Base-by-base conservation (phyloP, 1,140 invertebrate species). In the Camponotus floridanus region DNA sequence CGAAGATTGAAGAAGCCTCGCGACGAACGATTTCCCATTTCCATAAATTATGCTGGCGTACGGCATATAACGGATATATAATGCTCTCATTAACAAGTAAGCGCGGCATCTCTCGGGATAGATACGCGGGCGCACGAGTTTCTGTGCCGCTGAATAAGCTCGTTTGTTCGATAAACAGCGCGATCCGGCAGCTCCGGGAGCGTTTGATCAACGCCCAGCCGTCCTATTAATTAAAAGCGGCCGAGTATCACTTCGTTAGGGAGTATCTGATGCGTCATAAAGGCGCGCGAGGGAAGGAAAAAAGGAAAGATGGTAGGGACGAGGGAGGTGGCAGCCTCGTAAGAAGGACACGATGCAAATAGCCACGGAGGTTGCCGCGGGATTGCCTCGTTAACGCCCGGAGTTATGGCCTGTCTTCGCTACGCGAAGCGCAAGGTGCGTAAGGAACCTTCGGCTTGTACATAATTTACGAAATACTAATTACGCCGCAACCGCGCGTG, bases 221-320 rank as follows among this genome's bases (percentile, higher is more conserved):
- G 45, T 86, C 80, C 88, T 90, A 90, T 90, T 90, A 90, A 90
- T 90, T 90, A 90, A 90, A 90, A 85, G 86, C 76, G 78, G 67
- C 57, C 74, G 86, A 61, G 86, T 89, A 81, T 90, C 88, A 90
- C 86, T 90, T 90, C 80, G 88, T 90, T 90, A 90, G 86, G 48
- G 78, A 81, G 80, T 80, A 70, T 80, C 85, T 45, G 88, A 87
- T 79, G 79, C 88, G 79, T 89, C 88, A 87, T 89, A 87, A 85
- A 89, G 79, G 45, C 78, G 85, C 48, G 71, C 3, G 33, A n/a
- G 15, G n/a, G 21, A 21, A 33, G 57, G 3, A 7, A 5, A 9
- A n/a, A 9, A 33, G 36, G 26, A 18, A 76, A 65, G 57, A 62
- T 4, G 18, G 36, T n/a, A 11, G n/a, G 7, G 51, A 8, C 3